Evolutionary conservation across 2,797 vertebrate species (phyloP), one percentile per base, ranked within the genome.

Genomic region (Alectoris magna): DNA sequence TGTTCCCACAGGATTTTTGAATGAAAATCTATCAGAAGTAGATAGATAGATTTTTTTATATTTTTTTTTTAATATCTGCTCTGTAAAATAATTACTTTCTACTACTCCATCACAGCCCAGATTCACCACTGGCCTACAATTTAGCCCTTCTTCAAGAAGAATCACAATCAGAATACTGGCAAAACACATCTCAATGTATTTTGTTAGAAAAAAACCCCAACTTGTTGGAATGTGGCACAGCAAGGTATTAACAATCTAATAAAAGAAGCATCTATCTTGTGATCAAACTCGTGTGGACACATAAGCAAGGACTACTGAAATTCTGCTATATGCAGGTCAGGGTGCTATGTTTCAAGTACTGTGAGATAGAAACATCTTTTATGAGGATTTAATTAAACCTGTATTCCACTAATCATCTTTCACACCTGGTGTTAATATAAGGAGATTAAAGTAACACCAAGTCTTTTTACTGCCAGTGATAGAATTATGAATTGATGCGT

Each of bases 401-500:
- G 24, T 73, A 75, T 80, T 75, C 62, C 46, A 82, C 67, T 86
- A 56, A 89, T 84, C 49, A 90, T 26, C 38, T 77, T 87, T 73
- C 62, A 81, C 48, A 91, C 93, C 77, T 89, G 76, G 41, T 82
- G 56, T 80, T 89, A 93, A 91, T 55, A 17, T 41, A 83, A 71
- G 68, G 58, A 91, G 68, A 93, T 51, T 77, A 76, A 86, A 86
- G 43, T 69, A 92, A 87, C 4, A 1, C 36, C 59, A 90, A 81
- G 67, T 74, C 36, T 86, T 97, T 92, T 87, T 71, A 90, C 60
- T 4, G 0, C 21, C 49, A 62, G 36, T 51, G 43, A 90, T 62
- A 58, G 51, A 91, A 90, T 82, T 95, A 87, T 34, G 31, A 89
- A 84, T 74, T 84, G n/a, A 80, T 53, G 23, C 51, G 60, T 44